Percentiles rank a stretch among this genome's conserved stretches.
Evolutionary conservation across 2,113 vertebrate species (phyloP).

Genomic region (Anthoscopus minutus): DNA sequence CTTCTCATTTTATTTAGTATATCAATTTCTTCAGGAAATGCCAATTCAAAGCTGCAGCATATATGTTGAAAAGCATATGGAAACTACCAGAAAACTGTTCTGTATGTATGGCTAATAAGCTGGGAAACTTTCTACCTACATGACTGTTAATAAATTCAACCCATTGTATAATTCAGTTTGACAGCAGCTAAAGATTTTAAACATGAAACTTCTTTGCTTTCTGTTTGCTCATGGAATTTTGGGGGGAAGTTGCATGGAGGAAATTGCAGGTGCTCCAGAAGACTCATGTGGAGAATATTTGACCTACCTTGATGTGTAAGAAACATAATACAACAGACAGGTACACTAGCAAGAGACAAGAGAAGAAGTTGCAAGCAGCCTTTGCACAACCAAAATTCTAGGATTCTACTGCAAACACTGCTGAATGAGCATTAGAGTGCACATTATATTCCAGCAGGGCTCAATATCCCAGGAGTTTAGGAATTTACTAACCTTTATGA

Average conservation of each 20-base stretch:
- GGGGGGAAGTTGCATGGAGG: neutral
- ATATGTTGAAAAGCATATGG: neutral
- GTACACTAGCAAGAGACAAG: neutral
- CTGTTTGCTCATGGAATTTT: neutral
- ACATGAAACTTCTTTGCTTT: neutral
- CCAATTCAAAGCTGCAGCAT: neutral
- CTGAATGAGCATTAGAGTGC: neutral
- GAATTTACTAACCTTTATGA: conserved; percentile 55
- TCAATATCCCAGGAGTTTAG: conserved; percentile 39
- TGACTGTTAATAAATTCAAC: neutral
- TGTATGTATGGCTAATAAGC: neutral
- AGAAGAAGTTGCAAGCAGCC: neutral
- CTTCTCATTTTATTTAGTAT: neutral
- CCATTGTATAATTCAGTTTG: neutral
- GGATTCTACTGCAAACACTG: neutral
- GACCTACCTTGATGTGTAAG: neutral
- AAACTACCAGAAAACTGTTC: neutral
- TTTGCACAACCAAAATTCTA: conserved; percentile 13
- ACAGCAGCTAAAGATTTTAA: neutral
- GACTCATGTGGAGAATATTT: neutral
- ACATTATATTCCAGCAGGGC: conserved; percentile 13
- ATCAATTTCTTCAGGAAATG: neutral
- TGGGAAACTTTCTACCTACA: neutral
- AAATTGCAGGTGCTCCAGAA: neutral
- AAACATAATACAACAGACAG: neutral